Evolutionary conservation across 2,888 invertebrate genomes (phyloP).

Genomic region (Unio pictorum): DNA sequence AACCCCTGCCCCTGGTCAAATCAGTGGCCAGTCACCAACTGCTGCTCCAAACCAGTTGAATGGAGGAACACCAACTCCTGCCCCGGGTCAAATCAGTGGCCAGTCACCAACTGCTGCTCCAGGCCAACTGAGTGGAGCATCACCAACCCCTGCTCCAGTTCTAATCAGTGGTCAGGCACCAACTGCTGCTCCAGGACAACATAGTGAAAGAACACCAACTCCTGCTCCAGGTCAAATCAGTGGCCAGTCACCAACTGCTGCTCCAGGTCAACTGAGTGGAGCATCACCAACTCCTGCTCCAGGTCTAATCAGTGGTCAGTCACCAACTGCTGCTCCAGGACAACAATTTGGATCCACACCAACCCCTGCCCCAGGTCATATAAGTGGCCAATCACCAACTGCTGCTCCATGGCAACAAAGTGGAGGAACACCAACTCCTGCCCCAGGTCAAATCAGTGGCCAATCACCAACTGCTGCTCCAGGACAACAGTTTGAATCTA

Average conservation of each 20-base stretch:
- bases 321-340: slow-evolving; percentile 7
- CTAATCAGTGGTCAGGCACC: not conserved
- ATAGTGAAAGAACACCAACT: slow-evolving; percentile 9
- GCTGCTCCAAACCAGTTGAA: not conserved
- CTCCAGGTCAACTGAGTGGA: slow-evolving; percentile 2
- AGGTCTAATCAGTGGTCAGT: not conserved
- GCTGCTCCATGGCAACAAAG: not conserved
- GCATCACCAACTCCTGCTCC: not conserved
- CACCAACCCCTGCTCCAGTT: not conserved
- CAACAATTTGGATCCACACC: not conserved
- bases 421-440: not conserved
- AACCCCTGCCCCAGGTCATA: not conserved
- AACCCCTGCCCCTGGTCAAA: slow-evolving; percentile 3
- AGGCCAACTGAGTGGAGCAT: slow-evolving; percentile 13
- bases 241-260: slow-evolving; percentile 15
- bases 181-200: slow-evolving; percentile 13
- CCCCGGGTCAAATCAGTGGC: not conserved
- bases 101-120: too few relatives aligned
- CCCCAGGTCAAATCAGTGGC: not conserved
- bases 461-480: slow-evolving; percentile 5
- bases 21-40: slow-evolving; percentile 2
- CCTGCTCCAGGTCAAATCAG: slow-evolving; percentile 6
- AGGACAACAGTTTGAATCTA: not conserved
- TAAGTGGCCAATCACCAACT: not conserved
- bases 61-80: slow-evolving; percentile 3